A percentile compares a stretch with the other conserved stretches of the same genome.
phyloP scores from a whole-genome alignment of 2,797 vertebrate species.

The Erethizon dorsatum region DNA sequence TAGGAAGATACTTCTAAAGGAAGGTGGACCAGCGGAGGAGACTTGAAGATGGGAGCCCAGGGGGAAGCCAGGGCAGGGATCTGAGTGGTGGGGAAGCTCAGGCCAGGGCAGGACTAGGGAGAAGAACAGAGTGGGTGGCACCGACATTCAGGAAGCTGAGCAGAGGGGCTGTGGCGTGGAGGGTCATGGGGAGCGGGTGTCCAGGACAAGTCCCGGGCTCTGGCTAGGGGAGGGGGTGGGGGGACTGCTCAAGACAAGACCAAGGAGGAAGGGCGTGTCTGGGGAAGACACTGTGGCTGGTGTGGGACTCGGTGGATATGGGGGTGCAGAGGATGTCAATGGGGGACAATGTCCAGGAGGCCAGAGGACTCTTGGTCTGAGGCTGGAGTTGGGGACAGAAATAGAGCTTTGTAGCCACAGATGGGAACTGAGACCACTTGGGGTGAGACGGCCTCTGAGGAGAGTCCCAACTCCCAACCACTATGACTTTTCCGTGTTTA shows the following conservation, averaged over 20 bases:
- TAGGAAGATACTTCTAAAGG: background rate
- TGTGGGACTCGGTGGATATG: background rate
- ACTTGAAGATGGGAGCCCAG: background rate
- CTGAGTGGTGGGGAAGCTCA: background rate
- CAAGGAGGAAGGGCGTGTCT: background rate
- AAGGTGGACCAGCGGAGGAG: background rate
- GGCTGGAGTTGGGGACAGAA: background rate
- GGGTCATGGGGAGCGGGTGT: rapidly evolving
- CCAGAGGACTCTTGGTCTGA: background rate
- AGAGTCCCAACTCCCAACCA: background rate
- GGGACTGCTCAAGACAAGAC: background rate
- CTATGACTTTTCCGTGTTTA: background rate
- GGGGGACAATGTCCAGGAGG: too few relatives aligned
- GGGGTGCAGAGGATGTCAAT: background rate
- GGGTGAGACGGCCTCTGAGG: background rate
- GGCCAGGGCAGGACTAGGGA: background rate
- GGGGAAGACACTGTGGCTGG: background rate
- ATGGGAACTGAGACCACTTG: background rate
- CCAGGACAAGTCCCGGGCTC: background rate
- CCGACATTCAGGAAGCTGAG: background rate
- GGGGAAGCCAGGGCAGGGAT: background rate
- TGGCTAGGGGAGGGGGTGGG: background rate
- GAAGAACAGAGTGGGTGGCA: too few relatives aligned
- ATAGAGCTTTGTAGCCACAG: background rate
- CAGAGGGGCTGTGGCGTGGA: background rate